These are phyloP conservation scores for Ommatoiulus sabulosus DNA, from an alignment of 2,888 invertebrate genomes.

Conservation along the genomic window DNA sequence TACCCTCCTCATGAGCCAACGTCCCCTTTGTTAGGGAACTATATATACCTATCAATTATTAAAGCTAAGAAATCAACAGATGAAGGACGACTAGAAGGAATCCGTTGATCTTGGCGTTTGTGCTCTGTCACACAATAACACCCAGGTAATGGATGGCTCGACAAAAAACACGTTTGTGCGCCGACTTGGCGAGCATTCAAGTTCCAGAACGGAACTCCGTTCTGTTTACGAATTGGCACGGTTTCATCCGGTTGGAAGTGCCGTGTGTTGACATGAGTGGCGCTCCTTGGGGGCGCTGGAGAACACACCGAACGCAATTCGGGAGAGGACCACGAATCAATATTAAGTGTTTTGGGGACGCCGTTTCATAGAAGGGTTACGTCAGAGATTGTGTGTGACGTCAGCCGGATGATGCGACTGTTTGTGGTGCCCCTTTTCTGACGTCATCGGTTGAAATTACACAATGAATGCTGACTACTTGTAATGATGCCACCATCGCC, in stretches of 20 bases:
- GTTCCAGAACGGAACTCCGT: background rate
- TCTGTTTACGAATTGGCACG: slow-evolving; percentile 18
- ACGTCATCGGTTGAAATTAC: background rate
- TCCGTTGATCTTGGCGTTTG: slow-evolving; percentile 21
- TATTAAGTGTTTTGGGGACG: background rate
- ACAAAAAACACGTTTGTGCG: background rate
- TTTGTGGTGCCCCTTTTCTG: background rate
- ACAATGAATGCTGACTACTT: background rate
- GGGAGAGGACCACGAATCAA: background rate
- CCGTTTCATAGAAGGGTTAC: background rate
- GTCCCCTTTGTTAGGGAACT: background rate
- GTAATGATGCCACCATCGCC: background rate
- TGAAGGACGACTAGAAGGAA: slow-evolving; percentile 14
- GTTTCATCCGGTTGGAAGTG: background rate
- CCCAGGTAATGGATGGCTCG: background rate
- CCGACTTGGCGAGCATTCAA: background rate
- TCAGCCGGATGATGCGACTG: background rate
- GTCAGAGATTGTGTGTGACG: background rate
- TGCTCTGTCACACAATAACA: background rate
- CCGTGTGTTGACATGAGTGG: background rate
- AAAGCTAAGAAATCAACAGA: slow-evolving; percentile 34
- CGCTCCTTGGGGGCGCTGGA: background rate
- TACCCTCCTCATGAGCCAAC: background rate
- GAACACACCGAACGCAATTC: background rate
- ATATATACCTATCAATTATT: slow-evolving; percentile 14